These are phyloP conservation scores for Coregonus sp. DNA, from an alignment of 2,797 vertebrate genomes.

Conservation along the genomic window DNA sequence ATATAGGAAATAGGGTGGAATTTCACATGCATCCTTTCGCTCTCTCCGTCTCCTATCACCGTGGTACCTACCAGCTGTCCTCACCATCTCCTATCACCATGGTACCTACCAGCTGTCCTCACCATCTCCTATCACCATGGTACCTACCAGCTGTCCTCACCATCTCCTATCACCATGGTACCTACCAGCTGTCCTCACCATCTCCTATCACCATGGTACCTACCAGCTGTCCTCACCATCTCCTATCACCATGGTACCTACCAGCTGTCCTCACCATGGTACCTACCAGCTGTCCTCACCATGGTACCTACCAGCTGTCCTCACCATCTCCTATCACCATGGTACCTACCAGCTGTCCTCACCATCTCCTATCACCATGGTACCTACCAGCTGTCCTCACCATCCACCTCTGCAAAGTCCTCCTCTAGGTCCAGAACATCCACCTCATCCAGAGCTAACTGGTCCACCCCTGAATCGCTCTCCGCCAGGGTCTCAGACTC, in stretches of 20 bases:
- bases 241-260: too few species aligned
- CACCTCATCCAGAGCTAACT: conserved; percentile 82
- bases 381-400: conserved; percentile 88
- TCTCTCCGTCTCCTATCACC: background rate
- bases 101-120: conserved; percentile 87
- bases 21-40: background rate
- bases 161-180: too few species aligned
- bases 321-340: too few species aligned
- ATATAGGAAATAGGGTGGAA: background rate
- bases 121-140: conserved; percentile 60
- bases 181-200: too few species aligned
- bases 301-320: too few species aligned
- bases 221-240: too few species aligned
- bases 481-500: conserved; percentile 73
- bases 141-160: conserved; percentile 54
- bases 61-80: conserved; percentile 83
- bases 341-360: too few species aligned
- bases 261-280: too few species aligned
- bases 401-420: conserved; percentile 77
- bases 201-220: too few species aligned
- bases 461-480: conserved; percentile 64
- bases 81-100: conserved; percentile 71
- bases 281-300: too few species aligned
- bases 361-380: background rate
- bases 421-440: conserved; percentile 86